phyloP scores from a whole-genome alignment of 2,888 invertebrate genomes.

The Pristionchus japonicus region DNA sequence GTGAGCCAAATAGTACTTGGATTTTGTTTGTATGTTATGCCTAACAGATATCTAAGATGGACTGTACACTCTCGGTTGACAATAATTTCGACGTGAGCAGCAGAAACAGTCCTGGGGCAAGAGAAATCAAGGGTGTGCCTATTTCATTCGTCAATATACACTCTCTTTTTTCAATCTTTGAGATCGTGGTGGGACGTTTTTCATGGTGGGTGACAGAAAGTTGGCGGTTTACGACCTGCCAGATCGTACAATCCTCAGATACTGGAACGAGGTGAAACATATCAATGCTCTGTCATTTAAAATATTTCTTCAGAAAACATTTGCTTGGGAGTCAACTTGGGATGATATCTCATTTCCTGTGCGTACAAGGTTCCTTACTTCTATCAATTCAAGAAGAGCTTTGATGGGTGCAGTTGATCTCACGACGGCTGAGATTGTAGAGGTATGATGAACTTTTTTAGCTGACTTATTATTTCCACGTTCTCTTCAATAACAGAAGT shows the following conservation, averaged over 20 bases:
- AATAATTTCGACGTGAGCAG: background rate
- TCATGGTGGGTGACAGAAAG: conserved; percentile 23
- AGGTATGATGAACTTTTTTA: no score
- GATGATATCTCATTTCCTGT: background rate
- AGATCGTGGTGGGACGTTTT: conserved; percentile 35
- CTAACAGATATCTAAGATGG: background rate
- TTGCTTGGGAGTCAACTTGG: conserved; percentile 12
- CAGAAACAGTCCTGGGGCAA: background rate
- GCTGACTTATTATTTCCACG: no score
- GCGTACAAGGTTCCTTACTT: background rate
- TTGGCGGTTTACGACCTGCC: background rate
- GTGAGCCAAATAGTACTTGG: background rate
- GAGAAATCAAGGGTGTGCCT: background rate
- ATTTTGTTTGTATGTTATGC: background rate
- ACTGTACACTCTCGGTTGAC: background rate
- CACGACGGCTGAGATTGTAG: background rate
- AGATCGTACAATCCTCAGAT: background rate
- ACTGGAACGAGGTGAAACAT: background rate
- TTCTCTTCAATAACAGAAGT: no score
- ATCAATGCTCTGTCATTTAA: background rate
- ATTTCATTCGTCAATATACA: background rate
- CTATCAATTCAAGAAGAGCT: background rate
- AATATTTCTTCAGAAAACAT: background rate
- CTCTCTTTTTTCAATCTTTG: background rate
- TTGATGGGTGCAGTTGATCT: background rate